Conservation (phyloP, 2,797 vertebrate species). For the Leptatherina wallacei region DNA sequence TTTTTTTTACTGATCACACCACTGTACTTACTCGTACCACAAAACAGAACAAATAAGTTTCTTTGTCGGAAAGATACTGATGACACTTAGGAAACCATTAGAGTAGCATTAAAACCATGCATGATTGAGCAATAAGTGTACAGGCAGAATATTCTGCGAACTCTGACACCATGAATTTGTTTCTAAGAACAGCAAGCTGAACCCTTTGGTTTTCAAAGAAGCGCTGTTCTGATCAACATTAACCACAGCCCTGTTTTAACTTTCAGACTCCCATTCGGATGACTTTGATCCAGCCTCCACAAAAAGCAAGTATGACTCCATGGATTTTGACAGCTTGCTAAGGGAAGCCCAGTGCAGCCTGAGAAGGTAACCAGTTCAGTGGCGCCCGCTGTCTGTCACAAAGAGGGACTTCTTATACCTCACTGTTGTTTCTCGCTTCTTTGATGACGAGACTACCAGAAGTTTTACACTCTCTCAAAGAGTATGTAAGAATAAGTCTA, state of each 20-base stretch:
- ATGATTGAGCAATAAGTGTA: not conserved
- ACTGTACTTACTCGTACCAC: not conserved
- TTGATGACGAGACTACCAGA: slow-evolving; percentile 88
- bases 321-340: slow-evolving; percentile 99
- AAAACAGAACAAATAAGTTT: slow-evolving; percentile 4
- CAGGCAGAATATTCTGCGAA: slow-evolving; percentile 15
- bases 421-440: slow-evolving; percentile 88
- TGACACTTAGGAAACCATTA: not conserved
- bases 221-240: slow-evolving; percentile 29
- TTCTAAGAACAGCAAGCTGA: slow-evolving; percentile 29
- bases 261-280: slow-evolving; percentile 95
- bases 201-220: slow-evolving; percentile 34
- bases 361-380: slow-evolving; percentile 92
- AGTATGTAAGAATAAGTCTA: slow-evolving; percentile 77
- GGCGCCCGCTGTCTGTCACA: slow-evolving; percentile 74
- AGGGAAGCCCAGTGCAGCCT: slow-evolving; percentile 97
- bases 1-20: not conserved
- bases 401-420: slow-evolving; percentile 91
- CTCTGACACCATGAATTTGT: not conserved
- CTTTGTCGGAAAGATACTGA: not conserved
- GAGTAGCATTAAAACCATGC: slow-evolving; percentile 13
- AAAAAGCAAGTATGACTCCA: slow-evolving; percentile 99
- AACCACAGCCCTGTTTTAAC: slow-evolving; percentile 20
- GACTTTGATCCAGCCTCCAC: slow-evolving; percentile 99
- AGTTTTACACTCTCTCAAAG: slow-evolving; percentile 92